These are phyloP conservation scores for Sisyra terminalis DNA, from an alignment of 2,888 invertebrate species.

Conservation along the genomic window DNA sequence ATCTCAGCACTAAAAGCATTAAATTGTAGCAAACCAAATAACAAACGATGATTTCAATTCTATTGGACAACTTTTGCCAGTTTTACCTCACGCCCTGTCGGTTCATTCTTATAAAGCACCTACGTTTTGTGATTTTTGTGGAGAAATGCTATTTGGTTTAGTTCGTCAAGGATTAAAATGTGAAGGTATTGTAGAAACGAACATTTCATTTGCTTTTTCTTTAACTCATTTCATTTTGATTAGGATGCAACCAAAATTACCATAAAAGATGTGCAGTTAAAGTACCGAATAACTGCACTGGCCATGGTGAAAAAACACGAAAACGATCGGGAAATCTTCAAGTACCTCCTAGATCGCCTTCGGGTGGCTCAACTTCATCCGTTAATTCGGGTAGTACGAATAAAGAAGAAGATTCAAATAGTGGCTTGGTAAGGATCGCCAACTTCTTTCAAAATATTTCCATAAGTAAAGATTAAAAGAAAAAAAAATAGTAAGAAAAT, in stretches of 20 bases:
- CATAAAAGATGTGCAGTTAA: conserved; percentile 96
- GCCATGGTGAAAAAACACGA: conserved; percentile 24
- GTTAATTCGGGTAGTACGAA: conserved; percentile 33
- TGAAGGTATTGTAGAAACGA: conserved; percentile 74
- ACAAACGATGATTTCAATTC: conserved; percentile 21
- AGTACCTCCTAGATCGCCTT: conserved; percentile 50
- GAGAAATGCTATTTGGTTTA: conserved; percentile 97
- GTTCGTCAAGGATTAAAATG: conserved; percentile 98
- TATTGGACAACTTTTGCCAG: conserved; percentile 28
- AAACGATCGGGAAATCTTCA: conserved; percentile 30
- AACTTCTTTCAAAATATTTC: conserved; percentile 24
- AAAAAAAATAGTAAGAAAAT: not conserved
- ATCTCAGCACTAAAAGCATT: not conserved
- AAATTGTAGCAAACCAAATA: conserved; percentile 27
- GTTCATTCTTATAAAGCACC: conserved; percentile 99
- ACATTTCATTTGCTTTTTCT: not conserved
- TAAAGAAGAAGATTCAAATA: conserved; percentile 29
- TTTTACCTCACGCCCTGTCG: conserved; percentile 78
- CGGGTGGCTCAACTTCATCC: conserved; percentile 55
- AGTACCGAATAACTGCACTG: conserved; percentile 92
- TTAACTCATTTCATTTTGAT: conserved; percentile 13
- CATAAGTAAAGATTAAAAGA: conserved; percentile 9
- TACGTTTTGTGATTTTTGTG: conserved; percentile 99
- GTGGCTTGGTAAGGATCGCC: conserved; percentile 59
- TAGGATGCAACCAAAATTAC: conserved; percentile 95